A percentile compares a stretch with the other conserved stretches of the same genome.
Evolutionary conservation across 2,797 vertebrate species (phyloP).

Genomic region (Sebastes baramenuke): DNA sequence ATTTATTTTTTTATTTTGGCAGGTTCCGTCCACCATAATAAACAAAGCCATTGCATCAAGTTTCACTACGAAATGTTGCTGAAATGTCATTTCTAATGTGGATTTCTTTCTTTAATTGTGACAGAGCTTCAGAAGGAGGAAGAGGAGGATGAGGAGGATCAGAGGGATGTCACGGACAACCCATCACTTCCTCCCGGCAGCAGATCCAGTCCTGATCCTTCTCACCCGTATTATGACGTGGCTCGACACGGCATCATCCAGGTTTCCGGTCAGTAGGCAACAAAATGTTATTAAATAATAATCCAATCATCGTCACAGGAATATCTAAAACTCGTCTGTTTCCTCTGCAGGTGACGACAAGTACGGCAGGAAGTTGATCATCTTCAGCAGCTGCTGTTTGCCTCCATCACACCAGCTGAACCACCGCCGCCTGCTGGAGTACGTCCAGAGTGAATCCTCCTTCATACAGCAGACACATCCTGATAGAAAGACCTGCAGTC

Average conservation of each 20-base stretch:
- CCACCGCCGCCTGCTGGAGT: slow-evolving; percentile 88
- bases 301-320: too few relatives aligned
- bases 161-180: neutral
- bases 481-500: neutral
- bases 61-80: neutral
- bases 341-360: slow-evolving; percentile 85
- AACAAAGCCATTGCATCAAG: neutral
- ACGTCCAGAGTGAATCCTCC: slow-evolving; percentile 38
- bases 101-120: neutral
- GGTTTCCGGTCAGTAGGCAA: slow-evolving; percentile 81
- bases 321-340: neutral
- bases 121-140: slow-evolving; percentile 81
- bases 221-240: slow-evolving; percentile 88
- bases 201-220: slow-evolving; percentile 61
- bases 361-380: slow-evolving; percentile 87
- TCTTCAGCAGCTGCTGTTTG: slow-evolving; percentile 89
- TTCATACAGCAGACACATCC: neutral
- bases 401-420: slow-evolving; percentile 89
- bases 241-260: slow-evolving; percentile 90
- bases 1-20: too few relatives aligned
- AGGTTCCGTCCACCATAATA: too few relatives aligned
- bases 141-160: slow-evolving; percentile 59
- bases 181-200: slow-evolving; percentile 7
- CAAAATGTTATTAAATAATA: too few relatives aligned
- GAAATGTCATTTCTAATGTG: neutral